These are phyloP conservation scores for Dicranocentrus wangi DNA, from an alignment of 2,888 invertebrate genomes.

Conservation along the genomic window DNA sequence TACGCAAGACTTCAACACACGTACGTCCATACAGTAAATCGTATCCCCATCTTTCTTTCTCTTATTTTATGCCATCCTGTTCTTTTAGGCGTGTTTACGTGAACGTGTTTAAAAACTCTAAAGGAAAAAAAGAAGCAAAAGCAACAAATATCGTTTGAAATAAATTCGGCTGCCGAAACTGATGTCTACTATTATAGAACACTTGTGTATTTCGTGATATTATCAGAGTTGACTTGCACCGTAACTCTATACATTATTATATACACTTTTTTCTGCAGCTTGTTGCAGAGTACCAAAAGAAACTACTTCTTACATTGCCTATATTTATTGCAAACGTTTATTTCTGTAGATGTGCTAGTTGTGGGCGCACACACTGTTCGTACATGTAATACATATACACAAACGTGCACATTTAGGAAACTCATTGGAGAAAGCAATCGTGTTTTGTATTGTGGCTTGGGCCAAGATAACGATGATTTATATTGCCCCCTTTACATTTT, in stretches of 20 bases:
- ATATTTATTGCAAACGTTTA: constrained; percentile 4
- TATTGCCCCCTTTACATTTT: constrained; percentile 38
- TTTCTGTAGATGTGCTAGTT: neutral
- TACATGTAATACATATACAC: neutral
- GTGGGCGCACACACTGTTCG: no score
- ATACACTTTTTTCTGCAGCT: constrained; percentile 23
- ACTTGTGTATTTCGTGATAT: constrained; percentile 23
- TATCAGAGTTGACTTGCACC: constrained; percentile 29
- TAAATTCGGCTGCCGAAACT: constrained; percentile 44
- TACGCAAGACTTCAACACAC: constrained; percentile 18
- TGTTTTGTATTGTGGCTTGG: constrained; percentile 12
- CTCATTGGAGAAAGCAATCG: constrained; percentile 24
- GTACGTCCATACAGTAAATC: constrained; percentile 39
- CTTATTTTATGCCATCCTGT: neutral
- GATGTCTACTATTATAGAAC: constrained; percentile 38
- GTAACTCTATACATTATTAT: constrained; percentile 31
- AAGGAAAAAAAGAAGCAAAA: constrained; percentile 12
- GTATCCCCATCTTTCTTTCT: constrained; percentile 16
- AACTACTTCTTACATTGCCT: neutral
- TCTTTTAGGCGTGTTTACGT: neutral
- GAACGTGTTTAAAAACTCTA: constrained; percentile 9
- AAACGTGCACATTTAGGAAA: neutral
- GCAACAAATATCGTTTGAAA: constrained; percentile 59
- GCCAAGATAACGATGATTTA: constrained; percentile 61
- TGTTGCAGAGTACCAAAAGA: constrained; percentile 40